These are phyloP conservation scores for Tokudaia tokunoshimensis DNA, from an alignment of 2,797 vertebrate genomes.

Conservation along the genomic window DNA sequence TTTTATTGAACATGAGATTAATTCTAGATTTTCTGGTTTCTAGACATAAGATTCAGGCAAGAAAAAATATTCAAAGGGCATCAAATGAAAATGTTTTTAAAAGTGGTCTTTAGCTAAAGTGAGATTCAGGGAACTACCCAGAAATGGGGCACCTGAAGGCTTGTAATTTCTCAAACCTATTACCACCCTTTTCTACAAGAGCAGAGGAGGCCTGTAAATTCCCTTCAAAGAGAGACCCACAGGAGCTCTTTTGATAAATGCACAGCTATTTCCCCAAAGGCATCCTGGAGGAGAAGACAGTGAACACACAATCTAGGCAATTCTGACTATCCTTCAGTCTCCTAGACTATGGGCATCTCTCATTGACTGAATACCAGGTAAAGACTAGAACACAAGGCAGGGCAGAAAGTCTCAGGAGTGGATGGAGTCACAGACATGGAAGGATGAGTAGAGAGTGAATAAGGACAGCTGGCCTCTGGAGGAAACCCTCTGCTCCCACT, in stretches of 20 bases:
- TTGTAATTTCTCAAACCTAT: neutral
- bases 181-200: neutral
- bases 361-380: neutral
- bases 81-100: slow-evolving; percentile 1
- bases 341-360: neutral
- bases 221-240: neutral
- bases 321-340: neutral
- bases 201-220: neutral
- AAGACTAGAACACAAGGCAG: neutral
- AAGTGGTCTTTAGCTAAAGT: neutral
- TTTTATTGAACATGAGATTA: neutral
- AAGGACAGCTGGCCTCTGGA: neutral
- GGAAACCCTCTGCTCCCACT: neutral
- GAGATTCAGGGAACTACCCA: neutral
- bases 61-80: slow-evolving; percentile 28
- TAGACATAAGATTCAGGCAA: neutral
- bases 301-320: neutral
- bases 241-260: neutral
- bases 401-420: neutral
- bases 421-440: neutral
- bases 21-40: neutral
- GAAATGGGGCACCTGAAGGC: neutral
- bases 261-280: neutral
- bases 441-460: neutral
- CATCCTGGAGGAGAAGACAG: neutral